These are phyloP conservation scores for Lottia gigantea DNA, from an alignment of 2,888 invertebrate genomes.

Conservation along the genomic window DNA sequence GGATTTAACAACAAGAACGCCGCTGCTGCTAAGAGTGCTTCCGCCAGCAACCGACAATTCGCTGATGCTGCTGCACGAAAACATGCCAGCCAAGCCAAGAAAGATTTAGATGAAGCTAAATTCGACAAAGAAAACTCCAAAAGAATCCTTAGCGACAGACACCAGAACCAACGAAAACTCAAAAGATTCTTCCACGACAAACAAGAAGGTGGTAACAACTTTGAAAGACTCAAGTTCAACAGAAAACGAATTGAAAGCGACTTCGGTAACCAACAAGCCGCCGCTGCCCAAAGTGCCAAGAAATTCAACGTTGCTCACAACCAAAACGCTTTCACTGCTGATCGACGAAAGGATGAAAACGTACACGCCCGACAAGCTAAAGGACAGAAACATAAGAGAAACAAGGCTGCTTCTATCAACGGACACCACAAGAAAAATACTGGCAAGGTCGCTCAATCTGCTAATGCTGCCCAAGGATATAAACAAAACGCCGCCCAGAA, in stretches of 20 bases:
- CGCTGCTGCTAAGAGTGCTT: slow-evolving; percentile 27
- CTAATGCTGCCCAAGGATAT: slow-evolving; percentile 11
- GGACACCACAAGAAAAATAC: background rate
- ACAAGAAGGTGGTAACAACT: slow-evolving; percentile 27
- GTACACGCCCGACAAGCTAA: background rate
- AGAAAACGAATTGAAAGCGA: slow-evolving; percentile 27
- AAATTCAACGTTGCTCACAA: background rate
- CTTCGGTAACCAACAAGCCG: slow-evolving; percentile 29
- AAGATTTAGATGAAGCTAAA: slow-evolving; percentile 24
- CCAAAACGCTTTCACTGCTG: slow-evolving; percentile 5
- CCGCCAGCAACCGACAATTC: slow-evolving; percentile 23
- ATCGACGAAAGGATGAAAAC: slow-evolving; percentile 8
- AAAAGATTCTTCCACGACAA: slow-evolving; percentile 35
- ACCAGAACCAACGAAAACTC: slow-evolving; percentile 25
- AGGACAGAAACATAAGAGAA: background rate
- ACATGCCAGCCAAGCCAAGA: slow-evolving; percentile 25
- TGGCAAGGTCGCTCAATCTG: background rate
- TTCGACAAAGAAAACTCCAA: slow-evolving; percentile 27
- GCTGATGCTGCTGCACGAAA: slow-evolving; percentile 28
- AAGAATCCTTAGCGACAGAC: slow-evolving; percentile 24
- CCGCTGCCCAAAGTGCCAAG: slow-evolving; percentile 12
- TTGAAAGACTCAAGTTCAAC: slow-evolving; percentile 29
- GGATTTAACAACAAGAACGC: slow-evolving; percentile 29
- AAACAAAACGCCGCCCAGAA: slow-evolving; percentile 18
- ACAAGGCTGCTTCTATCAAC: background rate